A percentile compares a stretch with the other conserved stretches of the same genome.
These are phyloP conservation scores for Spodoptera litura DNA, from an alignment of 1,140 invertebrate genomes.

Conservation along the genomic window DNA sequence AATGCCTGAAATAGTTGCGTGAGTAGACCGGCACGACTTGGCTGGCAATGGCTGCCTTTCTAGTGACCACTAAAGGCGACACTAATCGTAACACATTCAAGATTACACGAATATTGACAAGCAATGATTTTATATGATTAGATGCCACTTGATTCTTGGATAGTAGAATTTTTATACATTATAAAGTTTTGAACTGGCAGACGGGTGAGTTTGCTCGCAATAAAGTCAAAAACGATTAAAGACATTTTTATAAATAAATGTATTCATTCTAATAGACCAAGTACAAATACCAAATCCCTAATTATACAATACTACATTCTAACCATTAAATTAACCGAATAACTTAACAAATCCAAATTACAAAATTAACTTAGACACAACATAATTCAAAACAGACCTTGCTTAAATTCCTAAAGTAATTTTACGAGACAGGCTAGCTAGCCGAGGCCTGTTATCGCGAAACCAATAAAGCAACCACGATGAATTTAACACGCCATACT, in stretches of 20 bases:
- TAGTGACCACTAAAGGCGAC: constrained; percentile 24
- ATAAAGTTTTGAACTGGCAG: too few relatives aligned
- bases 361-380: too few relatives aligned
- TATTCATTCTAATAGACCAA: too few relatives aligned
- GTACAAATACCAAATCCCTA: too few relatives aligned
- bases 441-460: neutral
- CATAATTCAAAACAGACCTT: neutral
- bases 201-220: neutral
- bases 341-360: too few relatives aligned
- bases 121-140: constrained; percentile 10
- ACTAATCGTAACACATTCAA: constrained; percentile 18
- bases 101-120: constrained; percentile 15
- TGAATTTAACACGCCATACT: constrained; percentile 19
- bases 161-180: neutral
- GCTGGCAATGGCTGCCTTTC: constrained; percentile 27
- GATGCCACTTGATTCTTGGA: neutral
- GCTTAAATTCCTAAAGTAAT: neutral
- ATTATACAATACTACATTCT: too few relatives aligned
- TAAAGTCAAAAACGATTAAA: too few relatives aligned
- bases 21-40: constrained; percentile 40
- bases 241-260: too few relatives aligned
- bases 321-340: too few relatives aligned
- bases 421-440: neutral
- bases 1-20: constrained; percentile 48
- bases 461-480: constrained; percentile 18